Percentiles rank a stretch among this genome's conserved stretches.
phyloP scores from a whole-genome alignment of 2,797 vertebrate species.

The Mormyrus hasselquistii region DNA sequence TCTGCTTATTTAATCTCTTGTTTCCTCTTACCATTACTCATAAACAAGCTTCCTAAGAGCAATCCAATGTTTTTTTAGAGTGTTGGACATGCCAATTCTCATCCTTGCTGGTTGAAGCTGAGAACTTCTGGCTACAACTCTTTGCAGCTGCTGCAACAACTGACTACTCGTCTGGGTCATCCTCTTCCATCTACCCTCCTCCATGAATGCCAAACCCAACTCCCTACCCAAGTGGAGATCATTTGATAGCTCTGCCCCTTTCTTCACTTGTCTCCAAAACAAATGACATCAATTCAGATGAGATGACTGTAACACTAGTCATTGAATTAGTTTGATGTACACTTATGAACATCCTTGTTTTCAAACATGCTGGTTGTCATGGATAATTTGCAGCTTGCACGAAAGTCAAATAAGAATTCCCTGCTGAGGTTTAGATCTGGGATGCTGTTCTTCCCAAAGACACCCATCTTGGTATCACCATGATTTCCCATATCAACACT shows the following conservation, averaged over 20 bases:
- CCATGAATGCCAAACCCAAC: neutral
- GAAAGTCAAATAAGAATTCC: neutral
- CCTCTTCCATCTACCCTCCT: neutral
- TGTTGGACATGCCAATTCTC: neutral
- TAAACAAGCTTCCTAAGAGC: neutral
- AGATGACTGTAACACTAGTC: neutral
- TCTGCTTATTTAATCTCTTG: neutral
- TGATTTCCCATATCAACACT: neutral
- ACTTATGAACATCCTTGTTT: neutral
- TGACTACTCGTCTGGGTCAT: neutral
- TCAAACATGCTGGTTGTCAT: neutral
- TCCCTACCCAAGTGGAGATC: neutral
- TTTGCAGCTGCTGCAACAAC: neutral
- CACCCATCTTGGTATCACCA: neutral
- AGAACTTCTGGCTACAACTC: neutral
- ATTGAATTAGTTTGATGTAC: neutral
- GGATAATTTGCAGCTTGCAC: neutral
- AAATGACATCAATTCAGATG: neutral
- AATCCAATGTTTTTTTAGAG: neutral
- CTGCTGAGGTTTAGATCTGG: neutral
- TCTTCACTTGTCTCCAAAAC: neutral
- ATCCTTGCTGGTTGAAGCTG: neutral
- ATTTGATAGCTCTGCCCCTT: neutral
- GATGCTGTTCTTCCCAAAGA: neutral
- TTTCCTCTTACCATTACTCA: neutral